Evolutionary conservation across 2,888 invertebrate genomes (phyloP), one percentile per base, ranked within the genome.

Genomic region (Schrankia costaestrigalis): DNA sequence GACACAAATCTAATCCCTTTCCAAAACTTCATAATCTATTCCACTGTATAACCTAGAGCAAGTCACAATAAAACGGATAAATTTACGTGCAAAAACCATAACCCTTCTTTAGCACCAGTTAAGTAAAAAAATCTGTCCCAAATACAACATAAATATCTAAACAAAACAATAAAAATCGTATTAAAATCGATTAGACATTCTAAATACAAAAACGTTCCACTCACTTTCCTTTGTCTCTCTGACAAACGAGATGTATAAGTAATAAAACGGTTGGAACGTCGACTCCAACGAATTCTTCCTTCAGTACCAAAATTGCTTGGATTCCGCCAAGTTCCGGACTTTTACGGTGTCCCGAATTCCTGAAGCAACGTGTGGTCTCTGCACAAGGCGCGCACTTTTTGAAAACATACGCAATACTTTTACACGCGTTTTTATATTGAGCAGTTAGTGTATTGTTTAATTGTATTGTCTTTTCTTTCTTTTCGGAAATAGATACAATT

Each of bases 321-420:
- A 78, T 76, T 73, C 75, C 71, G 31, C 57, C 59, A 72, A 76
- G 69, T 76, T 71, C 63, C 64, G 56, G 70, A 78, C 68, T 73
- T 78, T 78, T 72, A 73, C 71, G 47, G 63, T 66, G 67, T 71
- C 64, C 69, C 63, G 70, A 60, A 79, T 79, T 70, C 75, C 71
- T 42, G 54, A 38, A 50, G 26, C 56, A 56, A 53, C 63, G 66
- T 76, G 73, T 70, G 73, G 77, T 76, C 50, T 53, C 40, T 38
- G 31, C 30, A 33, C 41, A 26, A 47, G 38, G 46, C 36, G 37
- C 41, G 14, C 31, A 17, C 41, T 50, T 49, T 42, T 37, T 49
- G 40, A 44, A 55, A 55, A 55, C 55, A 55, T 49, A 55, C 52
- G 40, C 27, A 38, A 15, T n/a, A 15, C 29, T 49, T 55, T 52